Percentiles rank a stretch among this genome's conserved stretches.
phyloP scores from a whole-genome alignment of 2,113 vertebrate species.

The Corvus cornix region DNA sequence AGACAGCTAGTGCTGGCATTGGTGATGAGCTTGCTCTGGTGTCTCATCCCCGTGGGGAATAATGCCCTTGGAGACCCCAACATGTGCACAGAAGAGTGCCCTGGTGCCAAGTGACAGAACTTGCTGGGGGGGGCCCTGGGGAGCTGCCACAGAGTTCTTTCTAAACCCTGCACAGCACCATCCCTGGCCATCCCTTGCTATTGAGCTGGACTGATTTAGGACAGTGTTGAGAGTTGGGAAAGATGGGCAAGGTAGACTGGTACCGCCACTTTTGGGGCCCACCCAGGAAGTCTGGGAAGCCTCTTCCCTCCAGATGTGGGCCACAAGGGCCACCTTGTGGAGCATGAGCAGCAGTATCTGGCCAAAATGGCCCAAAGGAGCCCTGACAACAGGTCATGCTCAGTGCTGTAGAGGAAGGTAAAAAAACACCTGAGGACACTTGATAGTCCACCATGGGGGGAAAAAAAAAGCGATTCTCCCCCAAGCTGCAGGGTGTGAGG shows the following conservation, averaged over 20 bases:
- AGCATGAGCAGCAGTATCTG: background rate
- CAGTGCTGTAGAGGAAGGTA: background rate
- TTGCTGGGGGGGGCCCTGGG: background rate
- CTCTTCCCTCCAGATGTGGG: background rate
- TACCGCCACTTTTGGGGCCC: accelerated
- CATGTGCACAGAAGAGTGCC: background rate
- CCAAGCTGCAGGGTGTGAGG: background rate
- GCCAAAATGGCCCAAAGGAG: background rate
- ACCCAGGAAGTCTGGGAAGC: background rate
- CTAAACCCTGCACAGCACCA: background rate
- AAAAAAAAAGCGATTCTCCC: too few relatives aligned
- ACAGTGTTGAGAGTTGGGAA: background rate
- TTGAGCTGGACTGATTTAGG: background rate
- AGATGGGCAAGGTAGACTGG: background rate
- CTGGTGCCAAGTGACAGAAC: background rate
- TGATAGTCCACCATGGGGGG: background rate
- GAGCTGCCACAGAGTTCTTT: background rate
- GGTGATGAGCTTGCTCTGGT: background rate
- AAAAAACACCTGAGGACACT: background rate
- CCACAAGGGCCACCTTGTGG: background rate
- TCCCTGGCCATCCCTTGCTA: background rate
- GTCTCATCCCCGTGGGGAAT: background rate
- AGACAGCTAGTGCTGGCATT: background rate
- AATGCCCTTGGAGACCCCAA: background rate
- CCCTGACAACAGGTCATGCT: background rate